Conservation (phyloP, 2,797 vertebrate species). For the Ibycter americanus region DNA sequence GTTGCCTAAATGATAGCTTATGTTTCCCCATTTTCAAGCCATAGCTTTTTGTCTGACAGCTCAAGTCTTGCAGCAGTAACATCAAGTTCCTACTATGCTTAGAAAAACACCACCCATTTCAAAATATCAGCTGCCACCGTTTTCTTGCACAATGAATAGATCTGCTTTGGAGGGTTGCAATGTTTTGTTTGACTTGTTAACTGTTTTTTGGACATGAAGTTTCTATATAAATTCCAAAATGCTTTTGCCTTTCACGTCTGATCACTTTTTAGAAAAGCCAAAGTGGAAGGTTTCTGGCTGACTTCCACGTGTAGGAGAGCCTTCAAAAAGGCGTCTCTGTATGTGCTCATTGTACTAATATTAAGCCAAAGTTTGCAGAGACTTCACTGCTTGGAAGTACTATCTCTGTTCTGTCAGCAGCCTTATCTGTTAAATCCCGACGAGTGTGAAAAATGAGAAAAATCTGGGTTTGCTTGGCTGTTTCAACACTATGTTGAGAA, state of each 20-base stretch:
- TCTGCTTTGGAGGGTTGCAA: not conserved
- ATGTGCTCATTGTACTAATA: not conserved
- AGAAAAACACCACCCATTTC: conserved; percentile 10
- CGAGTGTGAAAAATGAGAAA: conserved; percentile 21
- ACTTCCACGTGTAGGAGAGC: not conserved
- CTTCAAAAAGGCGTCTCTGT: not conserved
- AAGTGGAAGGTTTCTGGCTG: not conserved
- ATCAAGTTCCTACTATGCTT: not conserved
- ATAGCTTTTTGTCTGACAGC: conserved; percentile 23
- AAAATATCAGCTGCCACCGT: conserved; percentile 22
- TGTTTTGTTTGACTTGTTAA: not conserved
- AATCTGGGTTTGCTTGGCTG: conserved; percentile 45
- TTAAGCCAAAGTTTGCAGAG: not conserved
- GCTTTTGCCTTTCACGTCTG: not conserved
- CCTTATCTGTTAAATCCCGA: conserved; percentile 40
- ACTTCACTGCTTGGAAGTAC: conserved; percentile 3
- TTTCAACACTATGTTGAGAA: conserved; percentile 20
- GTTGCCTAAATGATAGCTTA: conserved; percentile 28
- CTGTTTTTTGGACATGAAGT: not conserved
- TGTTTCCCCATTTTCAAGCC: conserved; percentile 15
- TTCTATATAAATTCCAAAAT: not conserved
- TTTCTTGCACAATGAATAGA: not conserved
- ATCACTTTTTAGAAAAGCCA: not conserved
- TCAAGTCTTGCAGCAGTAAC: conserved; percentile 30
- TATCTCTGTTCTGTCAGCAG: conserved; percentile 46